Percentiles rank a stretch among this genome's conserved stretches.
phyloP scores from a whole-genome alignment of 2,888 invertebrate species.

The Eurytoma adleriae region DNA sequence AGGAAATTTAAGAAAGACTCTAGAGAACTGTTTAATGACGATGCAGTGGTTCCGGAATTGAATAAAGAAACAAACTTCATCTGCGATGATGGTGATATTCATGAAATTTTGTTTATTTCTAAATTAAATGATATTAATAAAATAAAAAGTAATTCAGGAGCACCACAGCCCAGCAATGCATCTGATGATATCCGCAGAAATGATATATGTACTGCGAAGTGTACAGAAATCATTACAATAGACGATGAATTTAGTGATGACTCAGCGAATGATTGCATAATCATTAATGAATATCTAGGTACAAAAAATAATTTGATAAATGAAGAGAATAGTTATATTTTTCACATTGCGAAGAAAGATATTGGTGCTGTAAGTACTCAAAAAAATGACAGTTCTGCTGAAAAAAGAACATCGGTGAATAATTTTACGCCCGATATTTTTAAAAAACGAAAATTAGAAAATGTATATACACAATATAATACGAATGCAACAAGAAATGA shows the following conservation, averaged over 20 bases:
- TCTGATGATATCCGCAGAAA: neutral
- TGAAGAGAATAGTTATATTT: conserved; percentile 19
- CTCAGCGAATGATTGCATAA: conserved; percentile 26
- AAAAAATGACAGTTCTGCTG: neutral
- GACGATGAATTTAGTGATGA: conserved; percentile 21
- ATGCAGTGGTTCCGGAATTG: conserved; percentile 17
- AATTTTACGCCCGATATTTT: neutral
- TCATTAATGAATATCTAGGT: conserved; percentile 17
- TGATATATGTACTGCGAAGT: neutral
- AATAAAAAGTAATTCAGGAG: neutral
- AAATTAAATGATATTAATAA: too few species aligned
- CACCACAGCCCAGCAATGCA: neutral
- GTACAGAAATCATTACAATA: conserved; percentile 30
- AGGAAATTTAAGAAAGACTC: neutral
- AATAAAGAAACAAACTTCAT: neutral
- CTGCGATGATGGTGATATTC: conserved; percentile 20
- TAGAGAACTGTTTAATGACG: neutral
- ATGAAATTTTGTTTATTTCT: conserved; percentile 3
- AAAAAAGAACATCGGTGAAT: conserved; percentile 11
- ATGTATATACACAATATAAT: neutral
- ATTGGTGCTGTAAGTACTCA: neutral
- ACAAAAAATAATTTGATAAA: conserved; percentile 4
- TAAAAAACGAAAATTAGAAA: conserved; percentile 20
- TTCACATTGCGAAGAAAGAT: conserved; percentile 2
- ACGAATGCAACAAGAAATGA: neutral